Base-by-base conservation (phyloP, 2,888 invertebrate genomes). In the Lepidocyrtinus sp. region DNA sequence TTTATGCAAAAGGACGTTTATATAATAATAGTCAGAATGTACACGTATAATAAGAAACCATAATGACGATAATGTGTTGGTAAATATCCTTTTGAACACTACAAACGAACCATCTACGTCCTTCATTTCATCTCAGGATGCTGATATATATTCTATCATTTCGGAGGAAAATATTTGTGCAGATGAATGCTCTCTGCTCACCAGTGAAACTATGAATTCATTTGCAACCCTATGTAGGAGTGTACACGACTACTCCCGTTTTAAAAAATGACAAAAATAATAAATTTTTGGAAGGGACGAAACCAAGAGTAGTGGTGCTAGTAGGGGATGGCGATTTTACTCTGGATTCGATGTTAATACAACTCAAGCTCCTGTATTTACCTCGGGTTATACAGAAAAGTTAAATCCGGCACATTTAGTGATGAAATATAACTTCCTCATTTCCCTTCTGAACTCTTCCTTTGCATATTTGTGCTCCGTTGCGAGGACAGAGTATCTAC, bases 341-440 rank as follows among this genome's bases (percentile, higher is more conserved):
- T 50, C 67, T 61, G 69, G 68, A 78, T 62, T 78, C 78, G 62
- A 71, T 62, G 55, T 69, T 74, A 63, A 79, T 74, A 79, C 36
- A 21, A 50, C 50, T 50, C 36, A 36, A 5, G 12, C 15, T 12
- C 15, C 15, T 50, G 50, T 50, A n/a, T 50, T 50, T 46, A 36
- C 59, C 45, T 27, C 25, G 46, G 26, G n/a, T 25, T 24, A 55
- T 19, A 25, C 24, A 46, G 25, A 50, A 73, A 79, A 79, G 79
- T 79, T 79, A 79, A 78, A 74, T 74, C 73, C 69, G 69, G 64
- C 73, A 79, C 63, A 79, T 73, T 79, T 74, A 64, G 65, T 69
- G 69, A 69, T 79, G 79, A 79, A 74, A 79, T 79, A 68, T 73
- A 78, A 78, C 75, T 75, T 75, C 75, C 75, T 75, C 69, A 62